Conservation (phyloP, 2,888 invertebrate species). For the Stenichneumon culpator region DNA sequence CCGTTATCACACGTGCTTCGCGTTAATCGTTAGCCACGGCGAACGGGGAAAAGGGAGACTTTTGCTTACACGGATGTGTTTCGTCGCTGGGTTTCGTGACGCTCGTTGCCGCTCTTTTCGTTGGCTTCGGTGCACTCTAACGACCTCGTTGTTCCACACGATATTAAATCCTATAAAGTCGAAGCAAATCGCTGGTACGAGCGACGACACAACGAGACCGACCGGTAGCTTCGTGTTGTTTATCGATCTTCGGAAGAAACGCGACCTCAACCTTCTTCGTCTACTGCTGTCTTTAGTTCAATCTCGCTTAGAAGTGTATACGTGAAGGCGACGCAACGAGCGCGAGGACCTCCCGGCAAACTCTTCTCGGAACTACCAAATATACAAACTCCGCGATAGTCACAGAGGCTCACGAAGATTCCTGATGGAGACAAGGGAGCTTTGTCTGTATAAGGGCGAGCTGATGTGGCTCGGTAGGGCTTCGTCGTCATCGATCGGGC, state of each 20-base stretch:
- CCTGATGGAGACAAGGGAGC: no score
- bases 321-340: no score
- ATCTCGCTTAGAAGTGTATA: background rate
- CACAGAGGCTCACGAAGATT: no score
- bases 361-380: no score
- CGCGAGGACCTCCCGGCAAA: no score
- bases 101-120: background rate
- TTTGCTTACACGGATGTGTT: conserved; percentile 4
- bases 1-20: conserved; percentile 59
- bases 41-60: conserved; percentile 16
- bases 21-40: conserved; percentile 37
- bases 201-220: conserved; percentile 2
- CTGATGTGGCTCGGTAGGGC: no score
- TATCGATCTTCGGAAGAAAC: conserved; percentile 27
- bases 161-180: conserved; percentile 5
- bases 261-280: conserved; percentile 24
- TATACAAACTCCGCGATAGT: no score
- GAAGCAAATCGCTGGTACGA: conserved; percentile 23
- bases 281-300: background rate
- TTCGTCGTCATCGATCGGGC: no score
- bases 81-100: conserved; percentile 1
- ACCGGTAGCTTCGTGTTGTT: conserved; percentile 10
- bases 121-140: background rate
- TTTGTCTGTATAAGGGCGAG: no score
- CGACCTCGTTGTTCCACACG: background rate